These are phyloP conservation scores for Dinoponera quadriceps DNA, from an alignment of 1,140 invertebrate genomes.

Conservation along the genomic window DNA sequence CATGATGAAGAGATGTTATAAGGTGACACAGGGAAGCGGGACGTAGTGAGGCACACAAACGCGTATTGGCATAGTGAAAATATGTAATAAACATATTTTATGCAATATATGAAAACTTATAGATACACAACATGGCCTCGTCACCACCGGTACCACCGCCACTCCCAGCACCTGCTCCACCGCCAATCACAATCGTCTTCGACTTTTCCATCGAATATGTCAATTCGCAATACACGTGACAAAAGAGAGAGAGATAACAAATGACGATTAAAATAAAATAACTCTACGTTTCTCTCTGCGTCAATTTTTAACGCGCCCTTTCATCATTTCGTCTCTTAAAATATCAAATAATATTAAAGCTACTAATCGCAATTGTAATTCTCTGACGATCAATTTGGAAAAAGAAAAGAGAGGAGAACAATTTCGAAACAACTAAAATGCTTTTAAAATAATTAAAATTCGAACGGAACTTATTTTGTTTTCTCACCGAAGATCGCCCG, in stretches of 20 bases:
- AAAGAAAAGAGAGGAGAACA: not conserved
- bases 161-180: constrained; percentile 42
- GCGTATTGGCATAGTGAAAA: constrained; percentile 72
- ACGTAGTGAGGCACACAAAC: constrained; percentile 54
- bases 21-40: constrained; percentile 20
- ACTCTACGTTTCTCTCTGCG: not conserved
- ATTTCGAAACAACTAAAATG: too few species aligned
- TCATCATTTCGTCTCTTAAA: not conserved
- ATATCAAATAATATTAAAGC: not conserved
- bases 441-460: not conserved
- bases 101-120: constrained; percentile 72
- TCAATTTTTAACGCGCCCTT: too few species aligned
- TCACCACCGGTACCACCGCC: constrained; percentile 37
- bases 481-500: not conserved
- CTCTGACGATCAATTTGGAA: not conserved
- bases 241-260: not conserved
- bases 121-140: constrained; percentile 62
- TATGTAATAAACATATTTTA: constrained; percentile 76
- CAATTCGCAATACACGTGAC: not conserved
- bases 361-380: not conserved
- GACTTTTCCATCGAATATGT: not conserved
- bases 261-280: not conserved
- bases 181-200: constrained; percentile 3
- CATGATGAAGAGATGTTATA: constrained; percentile 10
- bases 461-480: not conserved